Conservation (phyloP, 1,140 invertebrate species). For the Panagrolaimus sp. region DNA sequence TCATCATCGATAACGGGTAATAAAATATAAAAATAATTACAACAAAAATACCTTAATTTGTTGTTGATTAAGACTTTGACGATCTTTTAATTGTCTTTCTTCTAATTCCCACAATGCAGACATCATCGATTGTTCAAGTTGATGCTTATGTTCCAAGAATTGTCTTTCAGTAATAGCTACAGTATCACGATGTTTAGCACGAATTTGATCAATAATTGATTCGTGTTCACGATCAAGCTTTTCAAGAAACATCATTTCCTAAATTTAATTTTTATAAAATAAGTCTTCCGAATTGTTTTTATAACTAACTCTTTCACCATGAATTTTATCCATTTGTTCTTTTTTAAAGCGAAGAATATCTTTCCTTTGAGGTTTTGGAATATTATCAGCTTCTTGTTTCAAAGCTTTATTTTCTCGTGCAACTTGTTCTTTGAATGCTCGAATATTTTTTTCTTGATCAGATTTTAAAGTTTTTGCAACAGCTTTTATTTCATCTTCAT, state of each 20-base stretch:
- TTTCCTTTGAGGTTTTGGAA: conserved; percentile 86
- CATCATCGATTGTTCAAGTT: conserved; percentile 69
- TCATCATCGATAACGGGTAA: not conserved
- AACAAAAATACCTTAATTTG: conserved; percentile 76
- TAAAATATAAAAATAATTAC: conserved; percentile 72
- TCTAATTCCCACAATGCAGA: conserved; percentile 92
- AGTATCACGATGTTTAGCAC: conserved; percentile 83
- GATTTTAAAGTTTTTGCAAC: conserved; percentile 71
- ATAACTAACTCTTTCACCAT: conserved; percentile 67
- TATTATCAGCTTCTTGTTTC: conserved; percentile 86
- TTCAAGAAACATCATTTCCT: conserved; percentile 38
- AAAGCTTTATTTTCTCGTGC: conserved; percentile 85
- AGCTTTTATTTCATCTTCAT: conserved; percentile 79
- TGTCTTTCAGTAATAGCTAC: conserved; percentile 87
- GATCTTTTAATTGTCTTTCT: conserved; percentile 90
- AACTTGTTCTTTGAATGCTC: conserved; percentile 81
- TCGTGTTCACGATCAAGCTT: conserved; percentile 31
- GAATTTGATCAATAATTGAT: conserved; percentile 65
- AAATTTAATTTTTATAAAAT: not conserved
- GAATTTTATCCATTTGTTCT: conserved; percentile 79
- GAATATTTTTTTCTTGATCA: conserved; percentile 73
- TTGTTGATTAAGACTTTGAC: conserved; percentile 86
- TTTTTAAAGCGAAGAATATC: conserved; percentile 75
- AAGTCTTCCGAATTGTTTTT: not conserved
- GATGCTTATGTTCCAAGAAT: conserved; percentile 91